Conservation (phyloP, 2,113 vertebrate genomes). For the Otolemur garnettii region DNA sequence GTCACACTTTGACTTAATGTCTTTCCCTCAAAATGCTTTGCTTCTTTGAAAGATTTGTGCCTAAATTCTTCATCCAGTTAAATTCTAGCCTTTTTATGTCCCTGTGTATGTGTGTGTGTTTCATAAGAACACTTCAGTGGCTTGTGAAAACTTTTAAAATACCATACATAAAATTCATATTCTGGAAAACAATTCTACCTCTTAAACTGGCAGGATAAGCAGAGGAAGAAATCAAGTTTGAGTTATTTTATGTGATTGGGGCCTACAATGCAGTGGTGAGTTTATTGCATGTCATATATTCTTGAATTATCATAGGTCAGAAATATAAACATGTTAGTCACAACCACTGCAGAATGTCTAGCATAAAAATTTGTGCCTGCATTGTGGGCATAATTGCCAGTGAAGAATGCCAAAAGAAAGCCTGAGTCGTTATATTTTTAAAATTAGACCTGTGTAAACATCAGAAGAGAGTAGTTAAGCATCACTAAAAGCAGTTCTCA, state of each 20-base stretch:
- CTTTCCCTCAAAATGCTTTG: neutral
- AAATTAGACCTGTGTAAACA: neutral
- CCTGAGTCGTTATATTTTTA: neutral
- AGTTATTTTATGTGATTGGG: neutral
- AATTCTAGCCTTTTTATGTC: neutral
- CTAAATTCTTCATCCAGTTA: neutral
- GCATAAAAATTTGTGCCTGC: neutral
- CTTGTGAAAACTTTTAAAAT: neutral
- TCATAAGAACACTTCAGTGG: neutral
- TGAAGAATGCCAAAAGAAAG: neutral
- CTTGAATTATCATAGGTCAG: neutral
- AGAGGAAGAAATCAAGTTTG: rapidly evolving
- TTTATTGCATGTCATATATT: neutral
- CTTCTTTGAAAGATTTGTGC: neutral
- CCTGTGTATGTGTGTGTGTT: neutral
- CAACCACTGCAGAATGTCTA: neutral
- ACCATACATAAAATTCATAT: neutral
- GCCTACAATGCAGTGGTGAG: neutral
- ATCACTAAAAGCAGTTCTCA: neutral
- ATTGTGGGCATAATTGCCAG: neutral
- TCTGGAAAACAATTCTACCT: neutral
- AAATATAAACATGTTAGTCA: neutral
- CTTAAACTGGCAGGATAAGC: neutral
- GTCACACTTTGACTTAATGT: neutral
- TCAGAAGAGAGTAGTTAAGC: neutral